These are phyloP conservation scores for Ridgeia piscesae DNA, from an alignment of 1,140 invertebrate species.

Conservation along the genomic window DNA sequence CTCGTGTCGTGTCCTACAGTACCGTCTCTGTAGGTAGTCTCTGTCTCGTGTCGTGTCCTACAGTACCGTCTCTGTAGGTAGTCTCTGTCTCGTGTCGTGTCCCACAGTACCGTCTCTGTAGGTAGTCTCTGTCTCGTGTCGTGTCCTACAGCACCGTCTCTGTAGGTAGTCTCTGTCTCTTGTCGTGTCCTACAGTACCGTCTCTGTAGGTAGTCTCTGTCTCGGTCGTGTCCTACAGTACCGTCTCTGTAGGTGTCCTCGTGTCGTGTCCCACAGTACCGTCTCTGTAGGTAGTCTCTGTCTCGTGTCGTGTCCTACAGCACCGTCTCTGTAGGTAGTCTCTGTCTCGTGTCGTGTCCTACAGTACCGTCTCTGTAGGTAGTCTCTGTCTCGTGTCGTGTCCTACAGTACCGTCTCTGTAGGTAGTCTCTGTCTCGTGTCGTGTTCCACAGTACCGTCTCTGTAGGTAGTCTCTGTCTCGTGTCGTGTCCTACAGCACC, in stretches of 20 bases:
- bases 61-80: slow-evolving; percentile 15
- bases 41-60: no score
- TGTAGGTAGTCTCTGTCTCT: slow-evolving; percentile 2
- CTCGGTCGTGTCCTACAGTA: slow-evolving; percentile 8
- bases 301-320: no score
- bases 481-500: slow-evolving; percentile 7
- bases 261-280: not conserved
- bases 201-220: no score
- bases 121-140: no score
- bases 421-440: not conserved
- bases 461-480: no score
- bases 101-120: no score
- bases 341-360: not conserved
- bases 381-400: no score
- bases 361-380: no score
- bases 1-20: not conserved
- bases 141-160: slow-evolving; percentile 4
- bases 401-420: slow-evolving; percentile 13
- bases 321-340: slow-evolving; percentile 11
- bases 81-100: not conserved
- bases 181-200: not conserved
- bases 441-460: not conserved
- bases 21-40: no score
- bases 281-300: no score
- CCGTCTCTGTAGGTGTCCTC: slow-evolving; percentile 13